Conservation (phyloP, 2,797 vertebrate species). For the Nyctibius grandis region DNA sequence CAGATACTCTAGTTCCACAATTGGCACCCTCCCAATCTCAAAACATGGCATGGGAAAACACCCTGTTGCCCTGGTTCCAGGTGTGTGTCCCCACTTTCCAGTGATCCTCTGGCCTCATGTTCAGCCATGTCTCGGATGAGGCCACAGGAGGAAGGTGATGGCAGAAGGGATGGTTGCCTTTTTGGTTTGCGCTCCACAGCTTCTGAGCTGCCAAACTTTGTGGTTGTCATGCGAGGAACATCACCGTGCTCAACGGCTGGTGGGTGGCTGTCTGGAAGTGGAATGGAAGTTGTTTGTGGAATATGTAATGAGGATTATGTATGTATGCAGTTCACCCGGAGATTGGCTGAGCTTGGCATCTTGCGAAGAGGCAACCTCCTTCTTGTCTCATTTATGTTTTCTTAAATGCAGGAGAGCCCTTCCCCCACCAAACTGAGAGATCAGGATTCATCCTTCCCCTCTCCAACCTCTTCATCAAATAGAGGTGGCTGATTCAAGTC, state of each 20-base stretch:
- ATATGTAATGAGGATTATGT: neutral
- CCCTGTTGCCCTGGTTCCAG: neutral
- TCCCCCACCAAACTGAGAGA: neutral
- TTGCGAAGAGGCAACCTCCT: neutral
- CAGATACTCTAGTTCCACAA: neutral
- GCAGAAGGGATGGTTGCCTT: neutral
- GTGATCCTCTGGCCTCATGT: neutral
- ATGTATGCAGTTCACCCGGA: neutral
- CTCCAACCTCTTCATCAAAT: neutral
- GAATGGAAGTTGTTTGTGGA: constrained; percentile 11
- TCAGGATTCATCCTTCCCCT: neutral
- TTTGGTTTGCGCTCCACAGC: neutral
- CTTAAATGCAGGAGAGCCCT: neutral
- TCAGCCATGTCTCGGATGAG: neutral
- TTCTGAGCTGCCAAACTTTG: neutral
- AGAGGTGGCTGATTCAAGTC: neutral
- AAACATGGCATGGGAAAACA: neutral
- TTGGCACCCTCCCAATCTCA: neutral
- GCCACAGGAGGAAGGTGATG: neutral
- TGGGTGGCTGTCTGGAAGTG: neutral
- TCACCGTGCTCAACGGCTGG: neutral
- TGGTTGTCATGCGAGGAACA: neutral
- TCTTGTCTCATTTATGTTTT: neutral
- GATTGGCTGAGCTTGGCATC: neutral
- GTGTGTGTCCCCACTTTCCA: neutral